Evolutionary conservation across 2,888 invertebrate genomes (phyloP), one percentile per base, ranked within the genome.

Genomic region (Caenorhabditis wallacei): DNA sequence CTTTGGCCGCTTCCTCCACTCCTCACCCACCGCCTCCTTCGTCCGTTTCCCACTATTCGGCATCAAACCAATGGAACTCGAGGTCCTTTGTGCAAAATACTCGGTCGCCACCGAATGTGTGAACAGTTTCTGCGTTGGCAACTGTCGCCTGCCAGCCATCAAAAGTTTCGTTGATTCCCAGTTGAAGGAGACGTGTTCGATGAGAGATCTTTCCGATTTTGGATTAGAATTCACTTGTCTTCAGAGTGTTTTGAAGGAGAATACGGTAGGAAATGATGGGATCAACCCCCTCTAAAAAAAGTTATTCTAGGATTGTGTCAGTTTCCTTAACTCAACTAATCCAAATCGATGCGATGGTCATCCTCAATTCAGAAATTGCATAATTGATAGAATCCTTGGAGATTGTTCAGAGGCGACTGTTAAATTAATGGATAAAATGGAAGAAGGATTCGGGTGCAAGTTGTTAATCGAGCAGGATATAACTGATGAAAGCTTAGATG

Each of bases 91-190:
- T 43, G 66, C 82, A 22, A 82, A 82, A 48, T 66, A 54, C 53
- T 78, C 72, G 48, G 69, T 72, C 20, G 69, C 72, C 4, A 64
- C 72, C 30, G 69, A 82, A 43, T 82, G 82, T 35, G 82, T 82
- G 3, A 51, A 48, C 26, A 71, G 68, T 37, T 78, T 78, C 51
- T 82, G 82, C 46, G 72, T 78, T 20, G 82, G 82, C 11, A 82
- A 82, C 40, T 82, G 82, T 72, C 43, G 82, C 16, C 69, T 61
- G 13, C 82, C 82, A 13, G 61, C 82, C 11, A 74, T 83, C 24
- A 83, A 83, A 51, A 83, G 74, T 46, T 83, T 83, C 48, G 82
- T 83, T 35, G 82, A 83, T 46, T 69, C 79, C 2, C 82, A 83
- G 46, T 56, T 83, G 43, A 75, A 79, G 24, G 70, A 63, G 37